A percentile compares a stretch with the other conserved stretches of the same genome.
Conservation (phyloP, 2,113 vertebrate species). For the Ia io region DNA sequence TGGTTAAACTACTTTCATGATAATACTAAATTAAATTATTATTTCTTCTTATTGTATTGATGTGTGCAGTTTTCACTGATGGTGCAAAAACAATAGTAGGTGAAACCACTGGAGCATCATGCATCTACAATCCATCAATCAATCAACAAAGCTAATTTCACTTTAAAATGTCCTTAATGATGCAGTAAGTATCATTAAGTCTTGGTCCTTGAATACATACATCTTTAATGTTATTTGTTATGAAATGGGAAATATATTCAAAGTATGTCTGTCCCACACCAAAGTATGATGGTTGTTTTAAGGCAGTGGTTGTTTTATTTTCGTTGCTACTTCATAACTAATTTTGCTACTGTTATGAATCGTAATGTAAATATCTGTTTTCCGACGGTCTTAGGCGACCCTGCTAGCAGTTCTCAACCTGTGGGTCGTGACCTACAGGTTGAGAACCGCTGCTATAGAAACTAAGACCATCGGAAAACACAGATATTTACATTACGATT, state of each 20-base stretch:
- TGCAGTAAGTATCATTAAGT: not conserved
- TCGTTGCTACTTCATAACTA: no score
- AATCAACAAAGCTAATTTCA: not conserved
- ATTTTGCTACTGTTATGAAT: no score
- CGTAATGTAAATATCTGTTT: no score
- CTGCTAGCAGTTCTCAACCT: no score
- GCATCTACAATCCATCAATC: not conserved
- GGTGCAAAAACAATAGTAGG: fast-evolving
- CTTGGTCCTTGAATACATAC: not conserved
- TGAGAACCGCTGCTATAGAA: no score
- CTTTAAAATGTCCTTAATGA: not conserved
- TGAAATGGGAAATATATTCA: fast-evolving
- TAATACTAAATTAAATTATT: not conserved
- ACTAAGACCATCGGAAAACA: no score
- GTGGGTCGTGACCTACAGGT: no score
- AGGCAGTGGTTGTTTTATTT: not conserved
- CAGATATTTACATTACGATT: no score
- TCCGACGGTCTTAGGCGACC: no score
- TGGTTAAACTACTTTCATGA: not conserved
- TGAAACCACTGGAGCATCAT: fast-evolving
- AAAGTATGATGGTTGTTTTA: no score
- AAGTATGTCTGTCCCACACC: not conserved
- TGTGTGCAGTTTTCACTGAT: fast-evolving
- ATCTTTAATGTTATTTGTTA: not conserved
- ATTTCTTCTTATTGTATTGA: not conserved